Base-by-base conservation (phyloP, 2,113 vertebrate genomes). In the Tychaedon coryphoeus region DNA sequence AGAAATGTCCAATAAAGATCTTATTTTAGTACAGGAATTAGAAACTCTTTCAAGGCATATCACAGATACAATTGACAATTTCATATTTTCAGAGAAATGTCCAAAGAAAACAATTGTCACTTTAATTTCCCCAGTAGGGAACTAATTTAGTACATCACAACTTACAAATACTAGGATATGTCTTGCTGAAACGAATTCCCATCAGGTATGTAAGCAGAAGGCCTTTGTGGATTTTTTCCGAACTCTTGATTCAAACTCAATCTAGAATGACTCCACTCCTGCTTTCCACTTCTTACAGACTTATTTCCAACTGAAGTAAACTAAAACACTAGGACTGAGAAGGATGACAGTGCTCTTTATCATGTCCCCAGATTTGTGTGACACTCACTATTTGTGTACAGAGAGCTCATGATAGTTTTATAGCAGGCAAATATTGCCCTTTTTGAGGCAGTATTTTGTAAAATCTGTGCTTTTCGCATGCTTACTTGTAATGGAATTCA, bases 171-270 rank as follows among this genome's bases (percentile, higher is more conserved):
- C 9, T 2, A 0, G 3, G 7, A 5, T 62, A 20, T 9, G 3
- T 58, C 25, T 60, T 69, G 8, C 7, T 71, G n/a, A 66, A 76
- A 62, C 10, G 1, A 72, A 56, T 50, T 77, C 51, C 33, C 1
- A 0, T 5, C 47, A 20, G 4, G 2, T 45, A 56, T 4, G 3
- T 48, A 70, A 62, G 2, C 24, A 62, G 38, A 62, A 26, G 4
- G 5, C 6, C 4, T 77, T 69, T 74, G 15, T 24, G 29, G 8
- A 9, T 29, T 47, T 57, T 84, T 92, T 73, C 34, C 34, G 71
- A 65, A 71, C 12, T 6, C 23, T 58, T 45, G 15, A 58, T 33
- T 34, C 16, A 79, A 57, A 85, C 16, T 7, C 16, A 29, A 11
- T 2, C 38, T 22, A 34, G 25, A 22, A 38, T 34, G 13, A 45